Evolutionary conservation across 2,113 vertebrate genomes (phyloP), one percentile per base, ranked within the genome.

Genomic region (Rhabdornis inornatus): DNA sequence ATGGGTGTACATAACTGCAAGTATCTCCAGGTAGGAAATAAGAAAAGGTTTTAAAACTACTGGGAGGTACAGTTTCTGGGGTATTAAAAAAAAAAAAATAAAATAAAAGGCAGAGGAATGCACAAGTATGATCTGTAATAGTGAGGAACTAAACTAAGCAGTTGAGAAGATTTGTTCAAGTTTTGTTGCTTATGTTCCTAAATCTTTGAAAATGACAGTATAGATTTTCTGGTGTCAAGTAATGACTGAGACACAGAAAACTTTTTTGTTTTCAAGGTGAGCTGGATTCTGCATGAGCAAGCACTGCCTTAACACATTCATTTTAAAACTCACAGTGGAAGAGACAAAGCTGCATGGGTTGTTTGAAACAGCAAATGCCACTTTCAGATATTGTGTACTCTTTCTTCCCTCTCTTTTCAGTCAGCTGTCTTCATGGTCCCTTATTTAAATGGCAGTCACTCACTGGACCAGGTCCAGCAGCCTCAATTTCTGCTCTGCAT

Each of bases 71-170:
- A 40, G 3, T 33, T 92, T 68, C 21, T 89, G 27, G 3, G 31
- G 5, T 19, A 33, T 83, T 24, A 1, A 4, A 44, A 47, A 4
- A 5, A 60, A 74, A 2, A 3, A 37, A 50, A 3, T n/a, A 6
- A 68, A 77, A 15, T 25, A 50, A 27, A 15, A 6, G 2, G 11
- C 13, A 60, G 9, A 40, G 6, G 11, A 49, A 55, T 30, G 3
- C 1, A 28, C 39, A 6, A 11, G 0, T 15, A 13, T 50, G 6
- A 33, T 19, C 24, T 66, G 6, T 2, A 40, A 15, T 15, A 52
- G 1, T 4, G 49, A 6, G 7, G 16, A 78, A 24, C 3, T 47
- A 14, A 16, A 59, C 8, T 59, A 42, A 78, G 12, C 4, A 50
- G 5, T 3, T 33, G 42, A 66, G 17, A 45, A 92, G 6, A 20